A percentile compares a stretch with the other conserved stretches of the same genome.
phyloP scores from a whole-genome alignment of 2,113 vertebrate species.

The Xenopus tropicalis region UCB_Xtro_10.0 CM004447.2:105482501-105483000 shows the following conservation, averaged over 20 bases:
- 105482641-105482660: too few species aligned
- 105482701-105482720: slow-evolving; percentile 76
- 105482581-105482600: too few species aligned
- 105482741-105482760: slow-evolving; percentile 74
- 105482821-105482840: slow-evolving; percentile 74
- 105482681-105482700: neutral
- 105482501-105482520: too few species aligned
- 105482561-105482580: too few species aligned
- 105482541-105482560: too few species aligned
- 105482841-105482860: slow-evolving; percentile 64
- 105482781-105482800: slow-evolving; percentile 64
- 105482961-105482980: too few species aligned
- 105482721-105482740: slow-evolving; percentile 67
- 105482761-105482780: slow-evolving; percentile 77
- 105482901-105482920: neutral
- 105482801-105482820: slow-evolving; percentile 80
- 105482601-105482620: too few species aligned
- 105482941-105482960: neutral
- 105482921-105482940: neutral
- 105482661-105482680: too few species aligned
- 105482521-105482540: too few species aligned
- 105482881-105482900: slow-evolving; percentile 65
- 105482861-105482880: slow-evolving; percentile 83
- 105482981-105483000: too few species aligned
- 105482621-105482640: too few species aligned